These are phyloP conservation scores for Mormoops blainvillei DNA, from an alignment of 2,113 vertebrate species.

Conservation along the genomic window DNA sequence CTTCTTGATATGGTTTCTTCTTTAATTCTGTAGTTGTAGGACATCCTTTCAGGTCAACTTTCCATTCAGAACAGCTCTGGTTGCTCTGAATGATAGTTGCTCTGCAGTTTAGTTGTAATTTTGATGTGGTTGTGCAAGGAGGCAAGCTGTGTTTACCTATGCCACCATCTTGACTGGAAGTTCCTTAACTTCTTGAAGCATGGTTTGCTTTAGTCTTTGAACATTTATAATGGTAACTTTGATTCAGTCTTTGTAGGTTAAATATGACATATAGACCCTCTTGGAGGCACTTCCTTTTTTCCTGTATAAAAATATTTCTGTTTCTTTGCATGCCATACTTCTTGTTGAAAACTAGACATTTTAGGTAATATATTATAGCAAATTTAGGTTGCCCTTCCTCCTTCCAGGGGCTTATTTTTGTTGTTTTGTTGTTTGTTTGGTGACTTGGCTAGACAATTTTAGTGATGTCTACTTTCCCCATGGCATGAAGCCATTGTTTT, in stretches of 20 bases:
- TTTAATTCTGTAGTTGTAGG: too few species aligned
- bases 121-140: too few species aligned
- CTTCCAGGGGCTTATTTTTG: background rate
- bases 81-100: too few species aligned
- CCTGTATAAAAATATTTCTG: background rate
- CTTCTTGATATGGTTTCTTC: too few species aligned
- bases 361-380: background rate
- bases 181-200: background rate
- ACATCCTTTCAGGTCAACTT: too few species aligned
- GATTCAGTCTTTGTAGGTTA: background rate
- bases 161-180: too few species aligned
- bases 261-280: background rate
- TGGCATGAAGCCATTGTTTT: background rate
- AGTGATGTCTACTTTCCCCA: background rate
- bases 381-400: background rate
- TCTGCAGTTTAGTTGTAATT: too few species aligned
- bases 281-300: background rate
- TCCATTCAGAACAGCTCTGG: too few species aligned
- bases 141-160: too few species aligned
- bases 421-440: slow-evolving; percentile 3
- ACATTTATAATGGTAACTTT: background rate
- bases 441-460: background rate
- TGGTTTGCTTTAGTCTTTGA: background rate
- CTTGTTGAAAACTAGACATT: background rate
- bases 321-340: background rate